These are phyloP conservation scores for Toxotes jaculatrix DNA, from an alignment of 2,113 vertebrate species.

Conservation along the genomic window DNA sequence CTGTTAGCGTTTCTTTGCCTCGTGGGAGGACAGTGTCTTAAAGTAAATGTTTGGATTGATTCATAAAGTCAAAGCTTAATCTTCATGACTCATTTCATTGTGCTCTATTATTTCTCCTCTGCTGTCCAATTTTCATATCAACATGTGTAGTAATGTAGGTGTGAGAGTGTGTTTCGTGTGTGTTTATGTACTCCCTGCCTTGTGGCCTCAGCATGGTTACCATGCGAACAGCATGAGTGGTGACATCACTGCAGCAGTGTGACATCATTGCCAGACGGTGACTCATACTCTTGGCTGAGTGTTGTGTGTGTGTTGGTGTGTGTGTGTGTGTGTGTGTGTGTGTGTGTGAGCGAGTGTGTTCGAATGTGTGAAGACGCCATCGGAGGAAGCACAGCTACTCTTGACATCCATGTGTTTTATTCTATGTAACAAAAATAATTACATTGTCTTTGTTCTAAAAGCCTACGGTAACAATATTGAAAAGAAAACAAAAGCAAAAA, in stretches of 20 bases:
- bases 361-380: conserved; percentile 4
- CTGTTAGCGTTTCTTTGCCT: not conserved
- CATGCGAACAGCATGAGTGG: conserved; percentile 75
- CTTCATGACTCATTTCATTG: conserved; percentile 31
- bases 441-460: conserved; percentile 81
- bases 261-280: conserved; percentile 78
- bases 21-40: not conserved
- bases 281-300: conserved; percentile 73
- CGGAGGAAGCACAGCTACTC: conserved; percentile 25
- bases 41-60: not conserved
- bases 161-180: not conserved
- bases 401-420: conserved; percentile 83
- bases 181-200: conserved; percentile 18
- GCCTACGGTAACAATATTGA: conserved; percentile 67
- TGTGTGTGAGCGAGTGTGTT: not conserved
- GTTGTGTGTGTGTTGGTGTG: conserved; percentile 34
- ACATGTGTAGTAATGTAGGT: not conserved
- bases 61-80: conserved; percentile 11
- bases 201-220: conserved; percentile 61
- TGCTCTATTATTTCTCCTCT: conserved; percentile 28
- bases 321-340: not conserved
- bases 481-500: conserved; percentile 36
- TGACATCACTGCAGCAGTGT: conserved; percentile 81
- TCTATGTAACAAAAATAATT: conserved; percentile 89
- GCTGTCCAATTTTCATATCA: not conserved